Evolutionary conservation across 2,797 vertebrate species (phyloP).

Genomic region (Naso thynnoides): DNA sequence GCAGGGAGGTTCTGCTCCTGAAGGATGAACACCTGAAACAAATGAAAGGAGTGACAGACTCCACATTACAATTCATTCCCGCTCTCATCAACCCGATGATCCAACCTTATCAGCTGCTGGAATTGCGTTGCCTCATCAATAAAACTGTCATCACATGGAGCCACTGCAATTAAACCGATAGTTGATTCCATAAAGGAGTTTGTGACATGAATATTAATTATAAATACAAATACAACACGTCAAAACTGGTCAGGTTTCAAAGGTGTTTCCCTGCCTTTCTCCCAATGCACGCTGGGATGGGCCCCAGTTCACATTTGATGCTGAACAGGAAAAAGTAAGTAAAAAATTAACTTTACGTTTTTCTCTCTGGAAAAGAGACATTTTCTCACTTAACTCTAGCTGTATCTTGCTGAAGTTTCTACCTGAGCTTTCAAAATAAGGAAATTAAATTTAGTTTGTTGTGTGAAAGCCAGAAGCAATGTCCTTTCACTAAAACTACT

Average conservation of each 20-base stretch:
- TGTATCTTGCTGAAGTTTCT: neutral
- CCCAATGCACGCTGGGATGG: neutral
- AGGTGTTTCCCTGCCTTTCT: constrained; percentile 3
- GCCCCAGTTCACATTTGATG: neutral
- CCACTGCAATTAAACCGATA: constrained; percentile 81
- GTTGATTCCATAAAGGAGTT: constrained; percentile 75
- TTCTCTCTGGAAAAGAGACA: neutral
- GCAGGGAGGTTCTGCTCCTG: constrained; percentile 28
- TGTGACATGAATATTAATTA: constrained; percentile 77
- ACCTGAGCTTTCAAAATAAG: neutral
- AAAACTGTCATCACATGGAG: constrained; percentile 77
- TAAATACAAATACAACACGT: constrained; percentile 55
- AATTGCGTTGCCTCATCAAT: constrained; percentile 80
- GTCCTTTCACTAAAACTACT: neutral
- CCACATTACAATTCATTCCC: constrained; percentile 56
- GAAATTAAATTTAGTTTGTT: neutral
- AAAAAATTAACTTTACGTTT: neutral
- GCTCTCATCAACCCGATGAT: constrained; percentile 55
- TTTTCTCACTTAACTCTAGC: neutral
- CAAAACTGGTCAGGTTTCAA: constrained; percentile 20
- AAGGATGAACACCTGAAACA: constrained; percentile 67
- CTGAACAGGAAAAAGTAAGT: neutral
- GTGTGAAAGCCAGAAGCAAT: neutral
- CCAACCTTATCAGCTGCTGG: constrained; percentile 73
- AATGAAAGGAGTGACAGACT: constrained; percentile 58